phyloP scores from a whole-genome alignment of 2,797 vertebrate genomes.

The Naso thynnoides region DNA sequence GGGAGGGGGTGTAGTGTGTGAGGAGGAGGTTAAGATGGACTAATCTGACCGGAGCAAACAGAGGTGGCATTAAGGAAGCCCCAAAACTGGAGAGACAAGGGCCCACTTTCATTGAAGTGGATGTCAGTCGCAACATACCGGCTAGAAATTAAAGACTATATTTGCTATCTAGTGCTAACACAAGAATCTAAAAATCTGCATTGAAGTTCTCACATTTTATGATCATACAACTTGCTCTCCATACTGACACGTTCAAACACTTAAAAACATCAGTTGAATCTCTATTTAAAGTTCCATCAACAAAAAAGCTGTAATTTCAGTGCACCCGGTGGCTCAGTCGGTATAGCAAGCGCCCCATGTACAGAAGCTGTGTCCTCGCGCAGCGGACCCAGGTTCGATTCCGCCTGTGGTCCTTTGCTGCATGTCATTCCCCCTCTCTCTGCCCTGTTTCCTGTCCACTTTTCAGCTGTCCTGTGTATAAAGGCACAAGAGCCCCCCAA shows the following conservation, averaged over 20 bases:
- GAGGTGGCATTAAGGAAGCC: conserved; percentile 82
- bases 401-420: no score
- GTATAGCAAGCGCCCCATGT: no score
- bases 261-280: neutral
- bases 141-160: conserved; percentile 47
- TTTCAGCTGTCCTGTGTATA: no score
- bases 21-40: conserved; percentile 67
- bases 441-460: no score
- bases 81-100: conserved; percentile 73
- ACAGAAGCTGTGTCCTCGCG: no score
- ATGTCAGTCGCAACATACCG: conserved; percentile 62
- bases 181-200: conserved; percentile 16
- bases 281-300: no score
- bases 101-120: conserved; percentile 73
- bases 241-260: neutral
- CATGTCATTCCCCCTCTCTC: no score
- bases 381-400: no score
- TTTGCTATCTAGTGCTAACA: conserved; percentile 35
- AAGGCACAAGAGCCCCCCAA: no score
- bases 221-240: neutral
- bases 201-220: conserved; percentile 27
- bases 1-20: neutral
- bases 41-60: conserved; percentile 82
- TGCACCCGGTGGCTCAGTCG: no score
- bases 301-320: no score